Conservation (phyloP, 2,113 vertebrate species). For the Naja naja region DNA sequence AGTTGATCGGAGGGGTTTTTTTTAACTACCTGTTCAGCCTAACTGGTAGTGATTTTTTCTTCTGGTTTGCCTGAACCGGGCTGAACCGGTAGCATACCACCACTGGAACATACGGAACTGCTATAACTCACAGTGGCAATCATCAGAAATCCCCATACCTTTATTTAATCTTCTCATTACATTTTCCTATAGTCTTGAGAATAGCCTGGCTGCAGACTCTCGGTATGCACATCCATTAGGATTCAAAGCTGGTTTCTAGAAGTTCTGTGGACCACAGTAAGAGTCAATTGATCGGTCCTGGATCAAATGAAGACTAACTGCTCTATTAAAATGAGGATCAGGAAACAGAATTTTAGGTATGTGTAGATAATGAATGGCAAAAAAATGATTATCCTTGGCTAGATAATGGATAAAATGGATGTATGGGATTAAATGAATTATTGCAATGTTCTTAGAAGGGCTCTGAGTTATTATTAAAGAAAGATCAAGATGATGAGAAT, state of each 20-base stretch:
- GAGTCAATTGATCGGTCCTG: not conserved
- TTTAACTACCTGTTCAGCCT: too few relatives aligned
- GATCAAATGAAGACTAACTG: not conserved
- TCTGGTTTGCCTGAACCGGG: too few relatives aligned
- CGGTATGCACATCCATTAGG: not conserved
- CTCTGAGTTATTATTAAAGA: not conserved
- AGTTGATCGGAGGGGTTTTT: too few relatives aligned
- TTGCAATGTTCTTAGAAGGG: not conserved
- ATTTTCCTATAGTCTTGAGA: not conserved
- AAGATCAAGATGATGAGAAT: not conserved
- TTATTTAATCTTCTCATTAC: not conserved
- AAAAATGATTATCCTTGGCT: not conserved
- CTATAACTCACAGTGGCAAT: not conserved
- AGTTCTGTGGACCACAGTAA: not conserved
- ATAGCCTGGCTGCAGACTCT: not conserved
- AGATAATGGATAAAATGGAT: not conserved
- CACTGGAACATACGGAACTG: not conserved
- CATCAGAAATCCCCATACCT: not conserved
- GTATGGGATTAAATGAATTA: not conserved
- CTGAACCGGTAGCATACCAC: too few relatives aligned
- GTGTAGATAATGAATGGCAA: not conserved
- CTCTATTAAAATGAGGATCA: not conserved
- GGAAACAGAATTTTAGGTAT: not conserved
- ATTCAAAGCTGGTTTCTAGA: not conserved
- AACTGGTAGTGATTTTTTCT: too few relatives aligned